Conservation (phyloP, 2,888 invertebrate species). For the Macrophya alboannulata region DNA sequence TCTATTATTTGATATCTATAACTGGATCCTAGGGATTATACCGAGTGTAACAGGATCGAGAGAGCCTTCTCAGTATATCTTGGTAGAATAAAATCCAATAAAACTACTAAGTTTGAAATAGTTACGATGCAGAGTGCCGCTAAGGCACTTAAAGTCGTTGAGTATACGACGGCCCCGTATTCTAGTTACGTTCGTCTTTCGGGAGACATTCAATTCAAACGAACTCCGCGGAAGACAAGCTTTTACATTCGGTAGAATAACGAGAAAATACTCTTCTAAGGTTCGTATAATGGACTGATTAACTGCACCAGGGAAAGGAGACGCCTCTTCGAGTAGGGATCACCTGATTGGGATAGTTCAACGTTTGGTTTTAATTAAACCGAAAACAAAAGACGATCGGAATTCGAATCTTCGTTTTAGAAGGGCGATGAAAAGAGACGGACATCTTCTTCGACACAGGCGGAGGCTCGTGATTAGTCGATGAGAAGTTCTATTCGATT, state of each 20-base stretch:
- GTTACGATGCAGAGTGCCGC: conserved; percentile 27
- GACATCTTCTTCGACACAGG: neutral
- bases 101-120: conserved; percentile 16
- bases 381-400: conserved; percentile 68
- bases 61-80: neutral
- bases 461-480: neutral
- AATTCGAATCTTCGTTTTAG: conserved; percentile 71
- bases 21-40: neutral
- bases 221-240: conserved; percentile 39
- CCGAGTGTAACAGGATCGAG: neutral
- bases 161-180: conserved; percentile 22
- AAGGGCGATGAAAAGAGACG: neutral
- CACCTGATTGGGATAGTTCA: conserved; percentile 42
- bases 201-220: conserved; percentile 51
- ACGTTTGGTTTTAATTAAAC: conserved; percentile 73
- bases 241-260: conserved; percentile 32
- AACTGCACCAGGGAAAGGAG: conserved; percentile 22
- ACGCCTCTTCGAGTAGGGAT: conserved; percentile 9
- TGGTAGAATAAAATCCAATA: conserved; percentile 23
- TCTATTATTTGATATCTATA: neutral
- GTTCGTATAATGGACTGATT: conserved; percentile 53
- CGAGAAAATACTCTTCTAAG: conserved; percentile 22
- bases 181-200: conserved; percentile 39
- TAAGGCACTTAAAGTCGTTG: conserved; percentile 35
- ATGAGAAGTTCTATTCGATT: neutral